Base-by-base conservation (phyloP, 2,797 vertebrate genomes). In the Brachymystax lenok region DNA sequence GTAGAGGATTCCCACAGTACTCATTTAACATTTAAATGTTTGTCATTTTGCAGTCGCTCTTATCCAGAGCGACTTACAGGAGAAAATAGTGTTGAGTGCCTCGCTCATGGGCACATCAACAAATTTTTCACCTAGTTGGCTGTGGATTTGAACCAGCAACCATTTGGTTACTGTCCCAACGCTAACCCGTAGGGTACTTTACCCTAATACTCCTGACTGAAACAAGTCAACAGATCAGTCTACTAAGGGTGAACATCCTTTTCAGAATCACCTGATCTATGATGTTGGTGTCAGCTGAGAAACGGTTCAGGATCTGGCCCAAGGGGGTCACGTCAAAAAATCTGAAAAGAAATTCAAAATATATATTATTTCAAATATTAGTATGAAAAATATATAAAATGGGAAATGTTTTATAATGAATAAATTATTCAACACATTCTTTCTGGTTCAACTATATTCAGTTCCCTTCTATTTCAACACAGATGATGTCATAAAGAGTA, bases 201-300 rank as follows among this genome's bases (percentile, higher is more conserved):
- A 8, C 40, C 8, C 40, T 8, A 46, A 10, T 46, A 46, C 40
- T 12, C 40, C 10, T 46, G 40, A 46, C 40, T 46, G 8, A 46
- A 12, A 46, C 12, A 46, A 46, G 40, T 46, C 2, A 46, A 46
- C 40, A 46, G 40, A 46, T 46, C 2, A 61, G 13, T 8, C 7
- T 61, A 10, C 59, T 24, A 12, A 14, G 61, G 21, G 16, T 14
- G 52, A 8, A 17, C 19, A 6, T 68, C 10, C 33, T 5, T 19
- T 16, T 63, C 27, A 30, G 10, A 71, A 77, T 83, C 40, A 98
- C 98, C 95, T 99, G 97, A 90, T 99, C 98, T 10, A 99, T 99
- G 83, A 99, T 99, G 90, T 99, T 99, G 68, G 98, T 99, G 71
- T 99, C 97, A 21, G 98, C 97, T 78, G 98, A 99, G 90, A 99